Conservation (phyloP, 2,888 invertebrate genomes). For the Phasia obesa region DNA sequence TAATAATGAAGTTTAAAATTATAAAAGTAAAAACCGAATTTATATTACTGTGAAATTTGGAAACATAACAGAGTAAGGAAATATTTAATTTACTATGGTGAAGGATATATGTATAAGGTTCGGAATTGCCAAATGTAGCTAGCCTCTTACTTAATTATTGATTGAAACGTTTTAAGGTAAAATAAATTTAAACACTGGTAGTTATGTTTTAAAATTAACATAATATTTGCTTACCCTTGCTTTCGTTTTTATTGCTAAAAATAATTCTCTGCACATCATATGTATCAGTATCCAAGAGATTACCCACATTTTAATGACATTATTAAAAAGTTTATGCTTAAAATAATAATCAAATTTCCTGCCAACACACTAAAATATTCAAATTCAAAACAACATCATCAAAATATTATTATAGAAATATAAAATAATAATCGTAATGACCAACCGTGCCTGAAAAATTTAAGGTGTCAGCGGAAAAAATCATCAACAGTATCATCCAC, state of each 20-base stretch:
- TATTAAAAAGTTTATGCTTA: conserved; percentile 61
- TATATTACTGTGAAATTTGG: too few relatives aligned
- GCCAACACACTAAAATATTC: conserved; percentile 50
- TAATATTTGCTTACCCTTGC: background rate
- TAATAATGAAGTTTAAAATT: too few relatives aligned
- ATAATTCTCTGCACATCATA: background rate
- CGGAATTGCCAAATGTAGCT: too few relatives aligned
- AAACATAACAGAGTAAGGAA: too few relatives aligned
- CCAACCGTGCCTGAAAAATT: conserved; percentile 68
- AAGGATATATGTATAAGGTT: too few relatives aligned
- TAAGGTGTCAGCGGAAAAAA: conserved; percentile 53
- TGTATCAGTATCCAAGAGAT: conserved; percentile 23
- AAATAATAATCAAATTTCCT: conserved; percentile 68
- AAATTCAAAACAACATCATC: conserved; percentile 56
- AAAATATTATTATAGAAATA: conserved; percentile 53
- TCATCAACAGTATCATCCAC: conserved; percentile 14
- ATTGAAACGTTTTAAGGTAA: background rate
- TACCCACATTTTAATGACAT: conserved; percentile 45
- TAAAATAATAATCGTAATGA: conserved; percentile 70
- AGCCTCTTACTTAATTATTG: too few relatives aligned
- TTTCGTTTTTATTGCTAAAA: conserved; percentile 10
- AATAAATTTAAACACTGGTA: background rate
- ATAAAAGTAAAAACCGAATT: too few relatives aligned
- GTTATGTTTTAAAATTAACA: background rate
- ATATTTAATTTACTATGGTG: too few relatives aligned